Percentiles rank a stretch among this genome's conserved stretches.
Evolutionary conservation across 2,888 invertebrate species (phyloP).

Genomic region (Muschampia plurimacula): DNA sequence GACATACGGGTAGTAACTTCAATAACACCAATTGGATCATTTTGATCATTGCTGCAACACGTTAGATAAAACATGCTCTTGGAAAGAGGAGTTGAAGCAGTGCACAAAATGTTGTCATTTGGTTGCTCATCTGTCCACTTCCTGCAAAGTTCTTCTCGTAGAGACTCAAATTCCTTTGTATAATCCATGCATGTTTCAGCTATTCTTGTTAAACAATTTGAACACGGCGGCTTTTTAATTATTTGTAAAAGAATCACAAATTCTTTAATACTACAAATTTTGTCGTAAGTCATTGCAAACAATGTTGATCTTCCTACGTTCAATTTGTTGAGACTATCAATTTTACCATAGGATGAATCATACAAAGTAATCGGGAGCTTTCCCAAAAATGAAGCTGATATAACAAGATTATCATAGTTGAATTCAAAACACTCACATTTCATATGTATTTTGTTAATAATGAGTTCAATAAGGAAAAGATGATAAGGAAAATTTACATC

Average conservation of each 20-base stretch:
- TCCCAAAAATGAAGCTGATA: slow-evolving; percentile 72
- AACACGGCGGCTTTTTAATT: slow-evolving; percentile 76
- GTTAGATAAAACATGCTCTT: slow-evolving; percentile 75
- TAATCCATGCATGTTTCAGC: slow-evolving; percentile 74
- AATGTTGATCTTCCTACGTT: slow-evolving; percentile 77
- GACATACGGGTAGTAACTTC: slow-evolving; percentile 77
- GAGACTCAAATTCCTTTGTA: slow-evolving; percentile 63
- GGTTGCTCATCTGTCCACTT: slow-evolving; percentile 75
- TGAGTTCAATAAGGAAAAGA: slow-evolving; percentile 75
- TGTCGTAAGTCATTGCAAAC: slow-evolving; percentile 81
- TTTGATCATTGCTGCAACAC: slow-evolving; percentile 62
- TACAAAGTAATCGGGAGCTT: slow-evolving; percentile 74
- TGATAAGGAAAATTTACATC: slow-evolving; percentile 76
- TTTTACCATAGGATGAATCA: slow-evolving; percentile 71
- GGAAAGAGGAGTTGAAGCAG: slow-evolving; percentile 71
- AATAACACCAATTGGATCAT: slow-evolving; percentile 74
- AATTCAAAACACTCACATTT: slow-evolving; percentile 80
- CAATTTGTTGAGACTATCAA: slow-evolving; percentile 66
- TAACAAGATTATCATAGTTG: slow-evolving; percentile 74
- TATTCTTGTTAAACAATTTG: slow-evolving; percentile 71
- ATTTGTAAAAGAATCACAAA: slow-evolving; percentile 68
- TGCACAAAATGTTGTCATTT: slow-evolving; percentile 72
- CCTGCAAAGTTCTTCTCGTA: slow-evolving; percentile 72
- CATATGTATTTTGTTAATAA: slow-evolving; percentile 80
- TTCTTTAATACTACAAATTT: slow-evolving; percentile 72